A percentile compares a stretch with the other conserved stretches of the same genome.
Evolutionary conservation across 1,140 invertebrate species (phyloP).

Genomic region (Platorchestia sp.): DNA sequence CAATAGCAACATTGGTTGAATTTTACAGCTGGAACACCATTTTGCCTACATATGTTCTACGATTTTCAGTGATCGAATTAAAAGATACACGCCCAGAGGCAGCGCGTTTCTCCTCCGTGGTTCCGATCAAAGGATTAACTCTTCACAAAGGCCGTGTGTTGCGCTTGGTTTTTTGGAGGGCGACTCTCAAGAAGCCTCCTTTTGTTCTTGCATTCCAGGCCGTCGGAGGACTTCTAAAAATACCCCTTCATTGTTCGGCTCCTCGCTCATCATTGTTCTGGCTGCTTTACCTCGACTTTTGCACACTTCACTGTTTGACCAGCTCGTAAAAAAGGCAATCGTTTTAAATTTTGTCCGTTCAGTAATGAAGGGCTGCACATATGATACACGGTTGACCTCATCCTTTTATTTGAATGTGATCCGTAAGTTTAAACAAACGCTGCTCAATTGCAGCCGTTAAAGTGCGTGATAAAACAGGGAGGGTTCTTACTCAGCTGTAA

Average conservation of each 20-base stretch:
- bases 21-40: too few species aligned
- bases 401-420: neutral
- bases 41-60: too few species aligned
- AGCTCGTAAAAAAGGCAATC: neutral
- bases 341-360: neutral
- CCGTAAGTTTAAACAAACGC: neutral
- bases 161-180: neutral
- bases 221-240: constrained; percentile 22
- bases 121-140: neutral
- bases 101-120: neutral
- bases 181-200: constrained; percentile 36
- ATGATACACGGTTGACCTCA: neutral
- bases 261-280: constrained; percentile 20
- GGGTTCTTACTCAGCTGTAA: too few species aligned
- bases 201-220: constrained; percentile 41
- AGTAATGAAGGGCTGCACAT: neutral
- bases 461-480: neutral
- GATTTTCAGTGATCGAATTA: too few species aligned
- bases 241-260: constrained; percentile 43
- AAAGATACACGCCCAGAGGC: too few species aligned
- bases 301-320: neutral
- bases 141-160: constrained; percentile 1
- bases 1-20: too few species aligned
- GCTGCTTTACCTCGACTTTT: neutral
- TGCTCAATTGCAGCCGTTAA: neutral